Base-by-base conservation (phyloP, 2,113 vertebrate species). In the Balaeniceps rex region DNA sequence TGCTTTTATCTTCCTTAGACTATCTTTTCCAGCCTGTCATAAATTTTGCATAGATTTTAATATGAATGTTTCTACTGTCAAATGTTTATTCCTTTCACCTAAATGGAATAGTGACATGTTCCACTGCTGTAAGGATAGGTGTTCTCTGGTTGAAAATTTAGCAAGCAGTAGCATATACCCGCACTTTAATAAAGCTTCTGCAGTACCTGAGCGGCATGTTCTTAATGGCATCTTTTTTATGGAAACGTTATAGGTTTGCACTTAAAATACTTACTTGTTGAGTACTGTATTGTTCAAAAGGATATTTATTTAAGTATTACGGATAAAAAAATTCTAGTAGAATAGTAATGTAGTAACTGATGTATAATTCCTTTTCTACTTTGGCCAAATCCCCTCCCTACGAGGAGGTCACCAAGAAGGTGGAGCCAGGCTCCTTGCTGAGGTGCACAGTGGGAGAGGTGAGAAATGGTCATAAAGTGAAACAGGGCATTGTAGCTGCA, bases 81-180 rank as follows among this genome's bases (percentile, higher is more conserved):
- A 17, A n/a, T 26, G 17, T 64, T 44, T 83, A 7, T 72, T 93
- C 19, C 46, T 91, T 49, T 61, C 70, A 74, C 44, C 34, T 36
- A 3, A 40, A 29, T 3, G 10, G 12, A 26, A 2, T 0, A 4
- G 42, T 34, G 72, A 22, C 2, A 0, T 2, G 19, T 44, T 47
- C 38, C 18, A 18, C 65, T 57, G 52, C 22, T 7, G 18, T 12
- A 42, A 22, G 31, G n/a, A 25, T 10, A 14, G 29, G 10, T 83
- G 64, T 34, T 38, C 11, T 46, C 29, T 28, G 54, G 19, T 44
- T 91, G 28, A 38, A 26, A 49, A 63, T 51, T 21, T 19, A 33
- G 33, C 31, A 38, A 49, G 51, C 69, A 36, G 46, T 60, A 11
- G 13, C 0, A 0, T 63, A 19, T 24, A 14, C 18, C 31, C 40